Evolutionary conservation across 2,113 vertebrate species (phyloP).

Genomic region (Balaeniceps rex): DNA sequence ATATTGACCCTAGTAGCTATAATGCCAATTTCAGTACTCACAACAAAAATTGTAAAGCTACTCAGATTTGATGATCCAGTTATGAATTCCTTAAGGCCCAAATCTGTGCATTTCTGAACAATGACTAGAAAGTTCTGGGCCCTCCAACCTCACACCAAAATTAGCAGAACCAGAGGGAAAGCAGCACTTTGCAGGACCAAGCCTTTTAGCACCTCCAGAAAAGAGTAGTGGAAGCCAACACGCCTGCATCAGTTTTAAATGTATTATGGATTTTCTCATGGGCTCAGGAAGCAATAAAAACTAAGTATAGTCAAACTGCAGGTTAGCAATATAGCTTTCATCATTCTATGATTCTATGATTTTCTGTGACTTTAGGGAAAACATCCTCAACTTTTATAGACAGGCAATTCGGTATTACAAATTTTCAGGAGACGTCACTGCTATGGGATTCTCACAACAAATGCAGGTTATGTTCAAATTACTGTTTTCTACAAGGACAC

Average conservation of each 20-base stretch:
- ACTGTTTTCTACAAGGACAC: neutral
- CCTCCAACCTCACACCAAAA: neutral
- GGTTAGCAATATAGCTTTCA: slow-evolving; percentile 48
- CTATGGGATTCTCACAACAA: neutral
- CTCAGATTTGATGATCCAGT: neutral
- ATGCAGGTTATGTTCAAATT: neutral
- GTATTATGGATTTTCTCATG: slow-evolving; percentile 19
- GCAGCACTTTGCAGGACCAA: neutral
- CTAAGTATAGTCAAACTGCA: slow-evolving; percentile 13
- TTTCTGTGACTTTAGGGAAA: slow-evolving; percentile 47
- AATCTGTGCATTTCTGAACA: neutral
- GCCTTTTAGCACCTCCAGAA: neutral
- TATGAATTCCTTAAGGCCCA: neutral
- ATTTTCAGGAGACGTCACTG: neutral
- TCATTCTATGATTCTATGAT: neutral
- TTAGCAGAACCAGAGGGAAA: neutral
- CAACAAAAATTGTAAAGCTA: neutral
- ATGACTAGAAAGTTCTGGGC: neutral
- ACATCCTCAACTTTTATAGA: neutral
- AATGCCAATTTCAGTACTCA: neutral
- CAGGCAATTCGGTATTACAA: neutral
- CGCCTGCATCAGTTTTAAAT: neutral
- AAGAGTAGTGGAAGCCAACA: neutral
- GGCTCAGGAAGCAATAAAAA: slow-evolving; percentile 55
- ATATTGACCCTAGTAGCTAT: neutral